These are phyloP conservation scores for Agrochola litura DNA, from an alignment of 2,888 invertebrate species.

Conservation along the genomic window DNA sequence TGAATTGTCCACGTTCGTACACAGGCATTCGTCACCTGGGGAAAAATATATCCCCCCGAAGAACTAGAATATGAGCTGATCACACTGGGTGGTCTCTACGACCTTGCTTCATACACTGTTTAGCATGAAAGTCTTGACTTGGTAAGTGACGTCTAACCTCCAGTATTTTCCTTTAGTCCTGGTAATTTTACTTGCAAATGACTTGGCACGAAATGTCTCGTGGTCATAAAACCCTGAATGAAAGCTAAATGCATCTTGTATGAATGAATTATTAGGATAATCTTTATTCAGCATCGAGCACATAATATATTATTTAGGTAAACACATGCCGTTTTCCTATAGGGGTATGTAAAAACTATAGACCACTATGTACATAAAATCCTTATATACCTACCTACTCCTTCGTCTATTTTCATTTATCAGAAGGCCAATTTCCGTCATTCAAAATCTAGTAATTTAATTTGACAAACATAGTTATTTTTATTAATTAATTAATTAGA, in stretches of 20 bases:
- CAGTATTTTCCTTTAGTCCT: constrained; percentile 32
- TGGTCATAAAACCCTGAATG: constrained; percentile 8
- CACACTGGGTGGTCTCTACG: constrained; percentile 8
- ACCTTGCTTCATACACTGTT: neutral
- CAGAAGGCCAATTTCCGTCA: too few relatives aligned
- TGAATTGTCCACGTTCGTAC: too few relatives aligned
- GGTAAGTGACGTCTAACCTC: constrained; percentile 20
- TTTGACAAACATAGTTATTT: too few relatives aligned
- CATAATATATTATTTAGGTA: too few relatives aligned
- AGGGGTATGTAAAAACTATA: too few relatives aligned
- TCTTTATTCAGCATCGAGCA: neutral
- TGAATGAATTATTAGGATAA: neutral
- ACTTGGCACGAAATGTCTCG: constrained; percentile 14
- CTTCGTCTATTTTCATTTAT: too few relatives aligned
- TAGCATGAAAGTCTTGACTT: constrained; percentile 20
- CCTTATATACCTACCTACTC: too few relatives aligned
- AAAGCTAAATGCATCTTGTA: constrained; percentile 1
- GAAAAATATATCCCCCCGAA: neutral
- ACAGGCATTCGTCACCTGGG: neutral
- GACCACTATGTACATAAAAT: too few relatives aligned
- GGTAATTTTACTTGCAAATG: constrained; percentile 33
- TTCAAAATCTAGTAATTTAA: too few relatives aligned
- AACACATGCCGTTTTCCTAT: too few relatives aligned
- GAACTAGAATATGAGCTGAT: neutral
- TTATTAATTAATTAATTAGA: too few relatives aligned